Evolutionary conservation across 2,888 invertebrate genomes (phyloP).

Genomic region (Uropetala carovei): DNA sequence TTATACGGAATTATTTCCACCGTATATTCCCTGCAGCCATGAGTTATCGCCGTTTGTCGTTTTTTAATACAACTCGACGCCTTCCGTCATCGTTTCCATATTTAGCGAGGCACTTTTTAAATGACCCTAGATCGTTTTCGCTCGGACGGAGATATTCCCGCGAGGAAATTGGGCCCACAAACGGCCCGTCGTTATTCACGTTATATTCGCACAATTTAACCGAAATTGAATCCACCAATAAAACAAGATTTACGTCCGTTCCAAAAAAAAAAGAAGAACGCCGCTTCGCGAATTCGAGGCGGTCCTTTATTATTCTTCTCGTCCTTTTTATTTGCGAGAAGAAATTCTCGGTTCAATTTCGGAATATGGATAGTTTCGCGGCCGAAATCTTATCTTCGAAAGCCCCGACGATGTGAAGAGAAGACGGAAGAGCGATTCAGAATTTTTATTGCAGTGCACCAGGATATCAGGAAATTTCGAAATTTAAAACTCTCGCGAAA

Average conservation of each 20-base stretch:
- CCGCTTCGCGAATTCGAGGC: not conserved
- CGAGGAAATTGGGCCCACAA: not conserved
- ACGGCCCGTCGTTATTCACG: not conserved
- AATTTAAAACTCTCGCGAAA: too few relatives aligned
- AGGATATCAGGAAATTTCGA: too few relatives aligned
- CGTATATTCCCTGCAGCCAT: too few relatives aligned
- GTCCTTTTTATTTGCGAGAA: not conserved
- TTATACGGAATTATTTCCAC: too few relatives aligned
- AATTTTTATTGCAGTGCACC: too few relatives aligned
- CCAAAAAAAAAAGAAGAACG: not conserved
- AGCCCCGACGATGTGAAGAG: not conserved
- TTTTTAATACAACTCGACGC: too few relatives aligned
- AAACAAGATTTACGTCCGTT: slow-evolving; percentile 6
- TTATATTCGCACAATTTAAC: not conserved
- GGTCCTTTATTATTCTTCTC: not conserved
- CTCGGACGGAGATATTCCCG: not conserved
- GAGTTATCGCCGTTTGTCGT: too few relatives aligned
- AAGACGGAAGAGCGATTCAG: not conserved
- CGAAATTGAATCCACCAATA: not conserved
- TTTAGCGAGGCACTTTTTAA: too few relatives aligned
- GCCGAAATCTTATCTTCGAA: not conserved
- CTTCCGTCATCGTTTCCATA: too few relatives aligned
- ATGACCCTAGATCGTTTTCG: not conserved
- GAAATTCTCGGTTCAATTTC: not conserved
- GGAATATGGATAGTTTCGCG: not conserved